These are phyloP conservation scores for Alloscopus bannaensis DNA, from an alignment of 2,888 invertebrate species.

Conservation along the genomic window DNA sequence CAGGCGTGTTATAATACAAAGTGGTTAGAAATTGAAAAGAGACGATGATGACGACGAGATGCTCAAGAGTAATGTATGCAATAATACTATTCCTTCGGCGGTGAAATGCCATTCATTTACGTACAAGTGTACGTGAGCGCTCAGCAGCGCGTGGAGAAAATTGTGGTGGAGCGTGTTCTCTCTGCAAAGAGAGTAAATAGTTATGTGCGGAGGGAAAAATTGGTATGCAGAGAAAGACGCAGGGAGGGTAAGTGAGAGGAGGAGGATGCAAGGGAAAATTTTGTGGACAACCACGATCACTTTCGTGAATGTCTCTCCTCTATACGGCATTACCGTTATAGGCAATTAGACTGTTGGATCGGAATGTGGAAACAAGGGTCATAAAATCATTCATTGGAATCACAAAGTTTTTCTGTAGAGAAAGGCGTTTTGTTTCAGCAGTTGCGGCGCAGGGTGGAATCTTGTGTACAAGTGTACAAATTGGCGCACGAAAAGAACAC, in stretches of 20 bases:
- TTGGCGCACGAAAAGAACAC: too few relatives aligned
- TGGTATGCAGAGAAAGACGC: slow-evolving; percentile 62
- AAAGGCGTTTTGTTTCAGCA: too few relatives aligned
- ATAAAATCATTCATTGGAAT: slow-evolving; percentile 59
- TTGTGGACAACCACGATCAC: slow-evolving; percentile 61
- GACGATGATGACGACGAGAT: background rate
- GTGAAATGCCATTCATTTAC: slow-evolving; percentile 10
- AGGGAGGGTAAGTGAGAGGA: slow-evolving; percentile 38
- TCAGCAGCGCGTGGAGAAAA: background rate
- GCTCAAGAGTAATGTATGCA: background rate
- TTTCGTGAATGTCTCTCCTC: slow-evolving; percentile 34
- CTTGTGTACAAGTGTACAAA: too few relatives aligned
- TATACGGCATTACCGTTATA: too few relatives aligned
- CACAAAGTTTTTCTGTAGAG: too few relatives aligned
- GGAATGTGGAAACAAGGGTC: slow-evolving; percentile 54
- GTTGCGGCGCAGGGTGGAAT: too few relatives aligned
- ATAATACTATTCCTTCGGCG: background rate
- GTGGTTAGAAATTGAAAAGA: too few relatives aligned
- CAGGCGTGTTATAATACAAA: too few relatives aligned
- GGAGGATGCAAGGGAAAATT: slow-evolving; percentile 30
- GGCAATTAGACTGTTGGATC: slow-evolving; percentile 3
- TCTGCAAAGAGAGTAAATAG: too few relatives aligned
- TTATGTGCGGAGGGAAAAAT: slow-evolving; percentile 7
- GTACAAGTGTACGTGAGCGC: background rate
- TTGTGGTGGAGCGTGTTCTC: too few relatives aligned